Evolutionary conservation across 2,888 invertebrate genomes (phyloP).

Genomic region (Alviniconcha strummeri): DNA sequence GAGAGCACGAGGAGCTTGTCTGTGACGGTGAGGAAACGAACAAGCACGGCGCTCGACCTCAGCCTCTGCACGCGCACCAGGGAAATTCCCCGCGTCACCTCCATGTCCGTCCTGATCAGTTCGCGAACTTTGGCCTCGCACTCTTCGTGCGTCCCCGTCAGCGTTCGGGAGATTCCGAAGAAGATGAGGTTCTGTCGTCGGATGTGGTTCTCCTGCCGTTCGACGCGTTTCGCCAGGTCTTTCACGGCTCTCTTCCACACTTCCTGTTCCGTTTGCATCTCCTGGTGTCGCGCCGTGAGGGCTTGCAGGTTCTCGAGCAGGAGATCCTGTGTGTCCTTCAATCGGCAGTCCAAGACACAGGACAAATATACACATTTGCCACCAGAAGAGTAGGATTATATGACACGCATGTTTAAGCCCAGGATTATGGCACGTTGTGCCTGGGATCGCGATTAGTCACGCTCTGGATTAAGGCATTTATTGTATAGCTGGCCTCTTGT

Average conservation of each 20-base stretch:
- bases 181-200: conserved; percentile 20
- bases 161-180: conserved; percentile 19
- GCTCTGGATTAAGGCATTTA: no score
- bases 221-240: background rate
- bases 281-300: background rate
- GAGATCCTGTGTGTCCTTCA: conserved; percentile 8
- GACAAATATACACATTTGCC: no score
- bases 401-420: no score
- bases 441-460: no score
- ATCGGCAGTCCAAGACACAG: no score
- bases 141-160: conserved; percentile 18
- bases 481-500: no score
- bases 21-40: background rate
- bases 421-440: no score
- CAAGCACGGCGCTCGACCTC: background rate
- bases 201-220: background rate
- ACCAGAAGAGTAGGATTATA: no score
- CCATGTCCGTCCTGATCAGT: conserved; percentile 9
- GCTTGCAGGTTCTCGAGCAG: background rate
- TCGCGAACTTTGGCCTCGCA: conserved; percentile 8
- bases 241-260: background rate
- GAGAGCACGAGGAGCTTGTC: conserved; percentile 17
- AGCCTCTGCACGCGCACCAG: background rate
- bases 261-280: conserved; percentile 4
- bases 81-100: background rate